Percentiles rank a stretch among this genome's conserved stretches.
Evolutionary conservation across 2,797 vertebrate genomes (phyloP).

Genomic region (Falco berigora): DNA sequence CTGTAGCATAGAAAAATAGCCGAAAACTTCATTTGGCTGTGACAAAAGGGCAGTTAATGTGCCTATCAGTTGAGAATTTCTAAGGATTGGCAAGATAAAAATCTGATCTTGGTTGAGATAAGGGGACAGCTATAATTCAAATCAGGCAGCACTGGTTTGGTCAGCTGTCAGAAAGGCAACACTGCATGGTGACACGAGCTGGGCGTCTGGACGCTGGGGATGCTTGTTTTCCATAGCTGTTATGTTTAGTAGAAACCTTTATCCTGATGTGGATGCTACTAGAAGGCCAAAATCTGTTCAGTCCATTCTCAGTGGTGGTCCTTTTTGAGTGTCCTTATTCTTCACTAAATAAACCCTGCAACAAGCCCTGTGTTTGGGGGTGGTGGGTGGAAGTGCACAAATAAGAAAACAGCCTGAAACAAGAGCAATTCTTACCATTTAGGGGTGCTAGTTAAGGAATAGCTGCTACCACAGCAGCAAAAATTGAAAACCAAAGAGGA

Average conservation of each 20-base stretch:
- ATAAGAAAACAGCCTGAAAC: background rate
- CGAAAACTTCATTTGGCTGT: background rate
- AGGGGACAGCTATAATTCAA: background rate
- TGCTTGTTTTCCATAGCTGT: background rate
- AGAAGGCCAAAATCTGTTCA: background rate
- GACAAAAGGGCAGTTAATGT: background rate
- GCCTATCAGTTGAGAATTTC: background rate
- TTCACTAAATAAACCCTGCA: background rate
- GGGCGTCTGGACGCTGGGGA: background rate
- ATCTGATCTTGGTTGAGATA: background rate
- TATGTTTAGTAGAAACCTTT: background rate
- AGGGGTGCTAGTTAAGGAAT: background rate
- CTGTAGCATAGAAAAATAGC: background rate
- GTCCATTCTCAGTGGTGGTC: accelerated
- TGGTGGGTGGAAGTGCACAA: background rate
- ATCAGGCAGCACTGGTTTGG: background rate
- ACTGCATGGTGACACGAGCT: background rate
- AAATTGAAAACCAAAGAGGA: background rate
- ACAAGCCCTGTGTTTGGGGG: background rate
- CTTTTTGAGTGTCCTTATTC: background rate
- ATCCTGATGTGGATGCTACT: background rate
- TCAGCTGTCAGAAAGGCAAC: background rate
- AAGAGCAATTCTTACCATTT: background rate
- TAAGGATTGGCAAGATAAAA: background rate
- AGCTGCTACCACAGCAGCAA: background rate